Conservation (phyloP, 2,113 vertebrate genomes). For the Pituophis catenifer region DNA sequence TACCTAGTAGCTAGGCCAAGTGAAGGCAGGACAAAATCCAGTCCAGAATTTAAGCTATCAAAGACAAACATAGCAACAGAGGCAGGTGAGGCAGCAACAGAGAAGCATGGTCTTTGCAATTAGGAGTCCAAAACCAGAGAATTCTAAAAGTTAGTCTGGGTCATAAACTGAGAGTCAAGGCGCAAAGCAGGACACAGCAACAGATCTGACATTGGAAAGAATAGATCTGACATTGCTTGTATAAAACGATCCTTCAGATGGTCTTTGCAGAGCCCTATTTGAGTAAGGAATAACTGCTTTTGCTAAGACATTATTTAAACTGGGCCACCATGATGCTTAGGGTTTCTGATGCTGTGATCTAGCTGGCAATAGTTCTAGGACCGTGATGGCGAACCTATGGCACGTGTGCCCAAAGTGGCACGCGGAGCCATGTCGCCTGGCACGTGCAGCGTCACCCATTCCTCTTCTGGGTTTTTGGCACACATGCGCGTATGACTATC, state of each 20-base stretch:
- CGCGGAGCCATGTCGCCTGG: too few species aligned
- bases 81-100: not conserved
- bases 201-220: not conserved
- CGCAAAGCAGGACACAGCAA: not conserved
- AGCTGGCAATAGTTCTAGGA: too few species aligned
- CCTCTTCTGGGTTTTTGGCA: too few species aligned
- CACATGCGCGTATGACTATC: too few species aligned
- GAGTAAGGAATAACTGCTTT: too few species aligned
- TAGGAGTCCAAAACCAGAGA: not conserved
- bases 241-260: not conserved
- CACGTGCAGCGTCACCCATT: too few species aligned
- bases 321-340: too few species aligned
- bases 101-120: not conserved
- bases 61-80: not conserved
- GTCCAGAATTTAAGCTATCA: not conserved
- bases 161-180: not conserved
- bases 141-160: not conserved
- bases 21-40: not conserved
- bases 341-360: too few species aligned
- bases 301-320: too few species aligned
- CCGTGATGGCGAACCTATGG: too few species aligned
- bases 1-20: not conserved
- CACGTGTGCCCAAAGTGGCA: too few species aligned
- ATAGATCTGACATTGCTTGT: not conserved
- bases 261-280: not conserved